Evolutionary conservation across 2,888 invertebrate species (phyloP).

Genomic region (Mayetiola destructor): DNA sequence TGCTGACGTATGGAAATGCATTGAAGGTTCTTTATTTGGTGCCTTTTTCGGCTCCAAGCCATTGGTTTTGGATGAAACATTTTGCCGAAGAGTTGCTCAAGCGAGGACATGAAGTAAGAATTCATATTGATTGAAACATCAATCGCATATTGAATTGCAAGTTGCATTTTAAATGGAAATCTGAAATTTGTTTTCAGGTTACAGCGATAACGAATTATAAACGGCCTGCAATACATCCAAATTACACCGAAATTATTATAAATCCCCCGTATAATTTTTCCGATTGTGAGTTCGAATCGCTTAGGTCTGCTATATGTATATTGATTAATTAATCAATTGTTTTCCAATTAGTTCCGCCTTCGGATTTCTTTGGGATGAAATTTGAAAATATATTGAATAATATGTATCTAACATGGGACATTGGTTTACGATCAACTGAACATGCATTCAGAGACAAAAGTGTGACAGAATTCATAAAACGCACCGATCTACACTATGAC

Average conservation of each 20-base stretch:
- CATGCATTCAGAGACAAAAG: neutral
- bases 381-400: neutral
- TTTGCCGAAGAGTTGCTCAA: neutral
- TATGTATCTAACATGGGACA: neutral
- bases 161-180: no score
- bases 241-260: neutral
- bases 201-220: neutral
- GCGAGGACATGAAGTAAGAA: neutral
- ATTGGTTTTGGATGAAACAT: constrained; percentile 2
- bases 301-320: no score
- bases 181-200: neutral
- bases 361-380: neutral
- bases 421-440: neutral
- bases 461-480: neutral
- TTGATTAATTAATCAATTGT: neutral
- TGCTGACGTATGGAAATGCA: neutral
- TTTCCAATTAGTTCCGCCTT: neutral
- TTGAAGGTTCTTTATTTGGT: neutral
- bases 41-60: neutral
- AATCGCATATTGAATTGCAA: no score
- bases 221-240: neutral
- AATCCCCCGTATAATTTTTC: neutral
- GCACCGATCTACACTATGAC: neutral
- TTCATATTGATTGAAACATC: neutral
- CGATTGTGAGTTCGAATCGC: neutral